Evolutionary conservation across 2,888 invertebrate genomes (phyloP), one percentile per base, ranked within the genome.

Genomic region (Amorpha juglandis): DNA sequence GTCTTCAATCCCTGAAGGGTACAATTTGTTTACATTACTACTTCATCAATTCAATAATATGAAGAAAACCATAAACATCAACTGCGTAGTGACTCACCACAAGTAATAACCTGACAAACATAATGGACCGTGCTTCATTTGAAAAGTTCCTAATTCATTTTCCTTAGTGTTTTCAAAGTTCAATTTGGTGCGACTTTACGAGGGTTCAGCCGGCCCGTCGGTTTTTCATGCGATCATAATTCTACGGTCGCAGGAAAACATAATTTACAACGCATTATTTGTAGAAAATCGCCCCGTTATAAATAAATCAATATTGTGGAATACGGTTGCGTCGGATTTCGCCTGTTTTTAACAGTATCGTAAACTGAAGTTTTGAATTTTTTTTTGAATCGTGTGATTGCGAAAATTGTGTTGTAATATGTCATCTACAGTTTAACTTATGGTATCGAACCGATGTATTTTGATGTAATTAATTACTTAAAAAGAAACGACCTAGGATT

Each of bases 141-240:
- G 53, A 67, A 70, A 73, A 70, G 67, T 69, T 68, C 65, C 62
- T 68, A 68, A 71, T 70, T 72, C 69, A 72, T 68, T 72, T 74
- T 69, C 68, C 71, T 68, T 65, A 51, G 68, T 67, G 67, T 68
- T 70, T 64, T 64, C 63, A 50, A 62, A 72, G 53, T 64, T 64
- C 66, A 71, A 70, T 72, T 72, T 70, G 70, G 51, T 67, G 58
- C 64, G 63, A 69, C 53, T 64, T 64, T 53, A 47, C 16, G 53
- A 55, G 33, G 47, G 63, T 33, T 53, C 42, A 27, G 19, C 33
- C 52, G 52, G 33, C 8, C 47, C 45, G 33, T 4, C 42, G 52
- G 52, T 35, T 63, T 53, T 64, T 64, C 64, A 64, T 53, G 64
- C 53, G 53, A 64, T 55, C 53, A 64, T 55, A 64, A 64, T 64